Base-by-base conservation (phyloP, 2,113 vertebrate species). In the Elachura formosa region DNA sequence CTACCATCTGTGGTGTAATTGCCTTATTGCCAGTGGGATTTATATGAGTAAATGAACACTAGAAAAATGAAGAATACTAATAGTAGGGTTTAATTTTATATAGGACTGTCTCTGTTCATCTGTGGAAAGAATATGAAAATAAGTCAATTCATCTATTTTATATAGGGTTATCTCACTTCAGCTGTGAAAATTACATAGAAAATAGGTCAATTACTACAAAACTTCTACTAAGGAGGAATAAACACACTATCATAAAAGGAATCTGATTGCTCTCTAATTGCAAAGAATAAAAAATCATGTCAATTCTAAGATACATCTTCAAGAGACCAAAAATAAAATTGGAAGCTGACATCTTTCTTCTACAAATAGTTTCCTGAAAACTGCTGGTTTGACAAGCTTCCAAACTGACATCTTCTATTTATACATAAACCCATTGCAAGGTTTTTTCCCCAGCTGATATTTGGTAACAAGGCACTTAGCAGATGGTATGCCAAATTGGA, bases 1-100 rank as follows among this genome's bases (percentile, higher is more conserved):
- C 88, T 95, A 85, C 95, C 97, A 98, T 97, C 96, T 97, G 96
- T 93, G 96, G 79, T 95, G 91, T 97, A 97, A 98, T 97, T 97
- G 93, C 96, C 77, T 97, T 91, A 79, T 94, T 96, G 87, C 95
- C 97, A 97, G 87, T 95, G 97, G 97, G 97, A 98, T 96, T 98
- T 97, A 94, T 97, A 68, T 86, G 90, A 97, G 92, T 96, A 98
- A 97, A 95, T 96, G 95, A 97, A 94, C 90, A 64, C 84, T 76
- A 96, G 46, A 84, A 90, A 84, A 22, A 81, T 68, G 80, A 87
- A 94, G 94, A 98, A 97, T 96, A 84, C 88, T 97, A 97, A 97
- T 94, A 90, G 59, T 69, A 97, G 88, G 33, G 80, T 58, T 94
- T 83, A 88, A 84, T 95, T 98, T 97, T 90, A 87, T 58, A 91